phyloP scores from a whole-genome alignment of 92 coral and sea anemone species.

The Isaurus tuberculatus region DNA sequence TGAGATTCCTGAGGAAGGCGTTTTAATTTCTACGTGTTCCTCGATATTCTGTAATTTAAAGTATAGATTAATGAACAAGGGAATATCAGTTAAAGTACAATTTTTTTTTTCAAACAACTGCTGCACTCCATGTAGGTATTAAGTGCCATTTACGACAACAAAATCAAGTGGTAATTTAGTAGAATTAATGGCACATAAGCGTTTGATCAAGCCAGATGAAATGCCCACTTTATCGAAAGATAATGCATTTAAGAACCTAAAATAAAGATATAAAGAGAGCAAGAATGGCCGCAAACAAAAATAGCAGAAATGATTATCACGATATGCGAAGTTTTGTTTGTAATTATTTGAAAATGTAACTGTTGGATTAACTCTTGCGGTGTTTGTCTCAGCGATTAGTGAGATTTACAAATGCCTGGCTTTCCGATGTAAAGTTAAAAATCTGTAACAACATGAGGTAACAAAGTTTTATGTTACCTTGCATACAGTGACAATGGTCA shows the following conservation, averaged over 20 bases:
- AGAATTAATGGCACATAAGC: too few species aligned
- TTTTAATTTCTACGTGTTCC: constrained; percentile 10
- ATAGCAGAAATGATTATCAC: background rate
- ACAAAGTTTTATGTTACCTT: constrained; percentile 12
- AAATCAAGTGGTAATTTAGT: too few species aligned
- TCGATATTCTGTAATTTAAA: background rate
- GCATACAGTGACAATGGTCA: constrained; percentile 35
- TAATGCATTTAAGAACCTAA: background rate
- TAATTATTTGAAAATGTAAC: background rate
- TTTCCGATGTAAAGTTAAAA: constrained; percentile 10
- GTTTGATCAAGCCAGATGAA: too few species aligned
- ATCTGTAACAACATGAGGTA: constrained; percentile 29
- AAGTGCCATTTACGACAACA: too few species aligned
- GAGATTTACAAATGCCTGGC: constrained; percentile 8
- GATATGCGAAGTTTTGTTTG: background rate
- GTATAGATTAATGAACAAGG: background rate
- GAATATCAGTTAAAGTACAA: too few species aligned
- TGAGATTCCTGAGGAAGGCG: constrained; percentile 4
- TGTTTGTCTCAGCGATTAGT: constrained; percentile 12
- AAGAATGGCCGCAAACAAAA: background rate
- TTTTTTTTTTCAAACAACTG: too few species aligned
- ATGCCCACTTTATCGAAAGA: too few species aligned
- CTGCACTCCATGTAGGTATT: too few species aligned
- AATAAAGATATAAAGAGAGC: background rate
- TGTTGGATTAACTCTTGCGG: background rate